Evolutionary conservation across 92 coral and sea anemone genomes (phyloP).

Genomic region (Zoanthus solanderi): DNA sequence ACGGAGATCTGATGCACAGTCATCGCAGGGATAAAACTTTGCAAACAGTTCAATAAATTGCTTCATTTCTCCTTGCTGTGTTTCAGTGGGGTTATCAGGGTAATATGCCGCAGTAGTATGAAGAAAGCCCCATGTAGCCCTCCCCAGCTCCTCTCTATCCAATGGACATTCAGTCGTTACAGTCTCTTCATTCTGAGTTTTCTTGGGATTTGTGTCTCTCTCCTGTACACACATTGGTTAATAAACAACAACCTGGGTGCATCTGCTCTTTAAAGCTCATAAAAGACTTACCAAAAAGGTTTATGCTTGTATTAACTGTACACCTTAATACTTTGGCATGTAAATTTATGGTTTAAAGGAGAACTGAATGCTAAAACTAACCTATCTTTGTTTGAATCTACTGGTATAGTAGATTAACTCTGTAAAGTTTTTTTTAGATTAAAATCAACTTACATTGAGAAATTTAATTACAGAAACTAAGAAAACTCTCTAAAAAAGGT

Average conservation of each 20-base stretch:
- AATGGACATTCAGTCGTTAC: conserved; percentile 76
- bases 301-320: too few relatives aligned
- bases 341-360: too few relatives aligned
- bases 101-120: conserved; percentile 98
- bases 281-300: too few relatives aligned
- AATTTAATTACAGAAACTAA: too few relatives aligned
- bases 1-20: conserved; percentile 89
- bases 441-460: too few relatives aligned
- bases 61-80: conserved; percentile 84
- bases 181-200: conserved; percentile 41
- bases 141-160: conserved; percentile 86
- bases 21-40: conserved; percentile 91
- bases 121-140: conserved; percentile 92
- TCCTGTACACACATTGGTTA: neutral
- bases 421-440: too few relatives aligned
- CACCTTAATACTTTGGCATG: too few relatives aligned
- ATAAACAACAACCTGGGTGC: neutral
- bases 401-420: too few relatives aligned
- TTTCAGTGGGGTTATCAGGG: conserved; percentile 85
- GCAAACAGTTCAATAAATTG: conserved; percentile 87
- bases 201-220: neutral
- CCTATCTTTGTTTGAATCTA: too few relatives aligned
- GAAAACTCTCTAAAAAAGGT: too few relatives aligned
- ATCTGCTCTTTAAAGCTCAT: too few relatives aligned
- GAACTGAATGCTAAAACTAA: too few relatives aligned